Evolutionary conservation across 2,797 vertebrate genomes (phyloP), one percentile per base, ranked within the genome.

Genomic region (Tapirus indicus): DNA sequence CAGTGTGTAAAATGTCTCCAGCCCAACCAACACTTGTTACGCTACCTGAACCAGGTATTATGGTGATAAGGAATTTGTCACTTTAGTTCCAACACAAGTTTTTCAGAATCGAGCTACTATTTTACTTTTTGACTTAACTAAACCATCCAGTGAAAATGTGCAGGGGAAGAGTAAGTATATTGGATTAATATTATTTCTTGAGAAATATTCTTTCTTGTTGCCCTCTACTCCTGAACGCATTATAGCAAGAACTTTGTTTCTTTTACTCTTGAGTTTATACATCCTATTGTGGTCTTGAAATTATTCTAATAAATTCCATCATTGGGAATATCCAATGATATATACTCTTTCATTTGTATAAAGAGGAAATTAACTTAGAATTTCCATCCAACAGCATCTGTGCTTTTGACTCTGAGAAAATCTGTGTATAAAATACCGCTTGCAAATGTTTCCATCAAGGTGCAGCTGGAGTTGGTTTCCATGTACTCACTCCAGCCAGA

Each of bases 21-120:
- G 13, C 21, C 0, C 32, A 72, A 44, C 21, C 25, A 20, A 77
- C 18, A 20, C 17, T 89, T 52, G 12, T 56, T 32, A 32, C 0
- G 29, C 21, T 56, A 5, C 79, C 38, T 84, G 38, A 90, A 58
- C 25, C 6, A 87, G 29, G 3, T 79, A 20, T 82, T 58, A 66
- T 2, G 58, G 23, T 75, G 64, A 69, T 94, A 69, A 91, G 60
- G 49, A 87, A 92, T 90, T 94, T 94, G 47, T 72, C 84, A 75
- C 54, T 54, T 71, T 87, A 49, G 1, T n/a, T 79, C 80, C 29
- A 92, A 2, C 6, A 68, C 35, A 58, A 27, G 35, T 84, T 80
- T 32, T 71, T 90, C 38, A 74, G 47, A 94, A 71, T 69, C 66
- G 10, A 60, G 23, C 49, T 54, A 38, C 7, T 16, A 14, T 85